Conservation (phyloP, 2,888 invertebrate species). For the Charanyca ferruginea region DNA sequence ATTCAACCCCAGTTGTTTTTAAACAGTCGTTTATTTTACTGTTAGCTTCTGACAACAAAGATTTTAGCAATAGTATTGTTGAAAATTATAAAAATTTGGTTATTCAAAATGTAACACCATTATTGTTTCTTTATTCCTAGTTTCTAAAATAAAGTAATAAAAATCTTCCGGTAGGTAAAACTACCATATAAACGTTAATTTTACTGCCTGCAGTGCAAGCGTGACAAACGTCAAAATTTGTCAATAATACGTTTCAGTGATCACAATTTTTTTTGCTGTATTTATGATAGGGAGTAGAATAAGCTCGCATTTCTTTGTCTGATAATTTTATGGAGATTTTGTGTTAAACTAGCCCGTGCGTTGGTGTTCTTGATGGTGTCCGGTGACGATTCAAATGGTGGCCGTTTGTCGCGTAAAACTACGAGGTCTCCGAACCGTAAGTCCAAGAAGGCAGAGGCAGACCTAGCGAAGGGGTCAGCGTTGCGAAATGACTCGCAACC, state of each 20-base stretch:
- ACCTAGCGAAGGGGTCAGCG: constrained; percentile 92
- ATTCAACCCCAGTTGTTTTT: background rate
- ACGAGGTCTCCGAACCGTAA: constrained; percentile 93
- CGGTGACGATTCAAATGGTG: constrained; percentile 91
- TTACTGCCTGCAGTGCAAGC: constrained; percentile 48
- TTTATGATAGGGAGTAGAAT: constrained; percentile 80
- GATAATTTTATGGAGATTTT: constrained; percentile 85
- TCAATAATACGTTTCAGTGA: constrained; percentile 69
- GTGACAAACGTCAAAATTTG: constrained; percentile 73
- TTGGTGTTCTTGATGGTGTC: constrained; percentile 90
- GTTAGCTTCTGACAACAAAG: background rate
- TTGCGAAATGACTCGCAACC: constrained; percentile 92
- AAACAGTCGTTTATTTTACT: background rate
- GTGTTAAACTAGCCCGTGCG: constrained; percentile 82
- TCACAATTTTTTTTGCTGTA: constrained; percentile 76
- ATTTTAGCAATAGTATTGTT: background rate
- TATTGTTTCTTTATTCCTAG: background rate
- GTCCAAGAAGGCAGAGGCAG: constrained; percentile 92
- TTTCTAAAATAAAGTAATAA: background rate
- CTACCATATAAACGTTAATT: constrained; percentile 45
- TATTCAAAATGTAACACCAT: background rate
- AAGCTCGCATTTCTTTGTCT: constrained; percentile 85
- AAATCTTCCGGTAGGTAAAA: background rate
- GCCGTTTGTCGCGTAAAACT: constrained; percentile 93
- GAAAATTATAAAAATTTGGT: too few relatives aligned